Evolutionary conservation across 2,113 vertebrate species (phyloP).

Genomic region (Lamprologus lemairii): DNA sequence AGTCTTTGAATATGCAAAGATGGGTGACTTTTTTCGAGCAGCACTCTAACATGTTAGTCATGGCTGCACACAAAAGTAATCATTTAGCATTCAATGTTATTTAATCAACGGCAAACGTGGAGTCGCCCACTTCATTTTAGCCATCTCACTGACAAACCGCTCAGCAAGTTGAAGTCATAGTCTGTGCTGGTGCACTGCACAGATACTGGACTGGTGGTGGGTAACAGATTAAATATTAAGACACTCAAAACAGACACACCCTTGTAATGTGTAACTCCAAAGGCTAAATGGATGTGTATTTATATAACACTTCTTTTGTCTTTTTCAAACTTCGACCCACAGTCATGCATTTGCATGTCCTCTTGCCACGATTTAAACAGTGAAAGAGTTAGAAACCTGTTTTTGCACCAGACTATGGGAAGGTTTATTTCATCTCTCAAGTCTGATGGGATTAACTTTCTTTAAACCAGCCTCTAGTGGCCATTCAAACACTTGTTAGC

Average conservation of each 20-base stretch:
- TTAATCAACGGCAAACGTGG: not conserved
- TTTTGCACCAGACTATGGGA: not conserved
- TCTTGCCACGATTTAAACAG: not conserved
- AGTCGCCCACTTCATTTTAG: not conserved
- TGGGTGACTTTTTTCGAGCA: not conserved
- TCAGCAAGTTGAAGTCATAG: too few species aligned
- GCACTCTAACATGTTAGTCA: not conserved
- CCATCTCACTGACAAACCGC: too few species aligned
- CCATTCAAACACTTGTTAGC: not conserved
- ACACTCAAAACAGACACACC: not conserved
- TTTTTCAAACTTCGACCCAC: not conserved
- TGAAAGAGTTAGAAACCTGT: not conserved
- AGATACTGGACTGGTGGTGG: not conserved
- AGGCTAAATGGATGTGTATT: not conserved
- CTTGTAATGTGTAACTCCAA: not conserved
- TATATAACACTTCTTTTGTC: not conserved
- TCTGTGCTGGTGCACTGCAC: not conserved
- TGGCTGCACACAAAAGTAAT: not conserved
- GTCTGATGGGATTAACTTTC: not conserved
- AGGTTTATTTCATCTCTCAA: not conserved
- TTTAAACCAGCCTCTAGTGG: accelerated
- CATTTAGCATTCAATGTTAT: not conserved
- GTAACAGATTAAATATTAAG: not conserved
- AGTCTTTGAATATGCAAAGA: too few species aligned
- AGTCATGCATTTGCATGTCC: not conserved